phyloP scores from a whole-genome alignment of 2,797 vertebrate species.

The Notolepis coatsorum region DNA sequence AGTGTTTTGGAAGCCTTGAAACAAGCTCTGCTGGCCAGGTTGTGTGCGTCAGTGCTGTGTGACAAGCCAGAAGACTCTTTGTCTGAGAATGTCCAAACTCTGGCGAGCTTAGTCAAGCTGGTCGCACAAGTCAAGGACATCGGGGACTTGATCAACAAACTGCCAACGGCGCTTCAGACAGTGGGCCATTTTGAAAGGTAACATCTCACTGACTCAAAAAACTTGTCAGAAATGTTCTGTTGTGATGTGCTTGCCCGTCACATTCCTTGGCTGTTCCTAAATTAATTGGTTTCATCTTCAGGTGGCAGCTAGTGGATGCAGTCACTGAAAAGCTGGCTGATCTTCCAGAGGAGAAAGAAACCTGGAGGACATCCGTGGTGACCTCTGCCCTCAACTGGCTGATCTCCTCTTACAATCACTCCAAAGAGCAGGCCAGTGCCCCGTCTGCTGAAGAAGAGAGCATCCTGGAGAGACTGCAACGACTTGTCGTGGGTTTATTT shows the following conservation, averaged over 20 bases:
- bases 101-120: conserved; percentile 81
- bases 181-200: conserved; percentile 81
- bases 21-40: conserved; percentile 77
- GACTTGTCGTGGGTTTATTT: conserved; percentile 80
- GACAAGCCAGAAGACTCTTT: conserved; percentile 1
- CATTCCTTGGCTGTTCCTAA: not conserved
- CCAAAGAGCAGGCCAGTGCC: conserved; percentile 66
- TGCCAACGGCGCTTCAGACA: conserved; percentile 81
- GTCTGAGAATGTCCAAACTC: conserved; percentile 64
- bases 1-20: conserved; percentile 77
- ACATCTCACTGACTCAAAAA: not conserved
- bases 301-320: conserved; percentile 89
- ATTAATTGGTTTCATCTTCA: conserved; percentile 50
- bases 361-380: conserved; percentile 84
- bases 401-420: conserved; percentile 68
- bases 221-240: not conserved
- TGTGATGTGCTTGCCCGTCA: not conserved
- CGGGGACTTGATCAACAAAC: conserved; percentile 62
- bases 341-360: conserved; percentile 64
- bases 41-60: conserved; percentile 72
- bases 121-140: conserved; percentile 69
- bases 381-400: conserved; percentile 85
- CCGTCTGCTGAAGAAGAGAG: conserved; percentile 74
- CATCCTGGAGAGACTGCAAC: conserved; percentile 81
- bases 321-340: conserved; percentile 78